Percentiles rank a stretch among this genome's conserved stretches.
phyloP scores from a whole-genome alignment of 2,797 vertebrate species.

The Apogon hyalosoma region DNA sequence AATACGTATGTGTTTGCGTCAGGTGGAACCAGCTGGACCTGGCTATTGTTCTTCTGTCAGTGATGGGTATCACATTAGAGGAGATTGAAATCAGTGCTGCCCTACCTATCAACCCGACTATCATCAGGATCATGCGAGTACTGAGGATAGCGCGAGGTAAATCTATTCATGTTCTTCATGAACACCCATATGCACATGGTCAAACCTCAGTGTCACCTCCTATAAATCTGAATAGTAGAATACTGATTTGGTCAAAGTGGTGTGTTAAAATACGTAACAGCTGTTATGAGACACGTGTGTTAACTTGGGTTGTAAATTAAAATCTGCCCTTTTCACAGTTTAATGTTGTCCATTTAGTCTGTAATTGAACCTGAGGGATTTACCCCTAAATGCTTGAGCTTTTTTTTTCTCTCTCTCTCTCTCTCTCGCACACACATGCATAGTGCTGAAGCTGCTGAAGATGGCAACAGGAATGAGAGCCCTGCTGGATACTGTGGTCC shows the following conservation, averaged over 20 bases:
- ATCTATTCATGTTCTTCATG: not conserved
- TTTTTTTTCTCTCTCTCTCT: conserved; percentile 17
- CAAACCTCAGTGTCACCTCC: not conserved
- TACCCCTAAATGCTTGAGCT: conserved; percentile 42
- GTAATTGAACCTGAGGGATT: conserved; percentile 66
- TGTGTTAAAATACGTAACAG: conserved; percentile 7
- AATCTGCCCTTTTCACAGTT: conserved; percentile 64
- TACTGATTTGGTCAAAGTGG: conserved; percentile 5
- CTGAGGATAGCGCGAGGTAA: conserved; percentile 93
- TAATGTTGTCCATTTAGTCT: conserved; percentile 62
- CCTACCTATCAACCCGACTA: conserved; percentile 97
- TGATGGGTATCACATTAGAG: conserved; percentile 97
- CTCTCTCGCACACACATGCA: conserved; percentile 13
- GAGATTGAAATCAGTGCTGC: conserved; percentile 97
- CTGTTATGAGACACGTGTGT: not conserved
- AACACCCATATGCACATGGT: too few species aligned
- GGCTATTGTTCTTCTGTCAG: conserved; percentile 94
- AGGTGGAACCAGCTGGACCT: conserved; percentile 98
- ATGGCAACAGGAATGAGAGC: conserved; percentile 97
- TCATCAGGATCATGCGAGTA: conserved; percentile 98
- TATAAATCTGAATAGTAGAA: not conserved
- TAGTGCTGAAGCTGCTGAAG: conserved; percentile 87
- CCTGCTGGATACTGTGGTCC: conserved; percentile 96
- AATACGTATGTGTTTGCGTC: conserved; percentile 20
- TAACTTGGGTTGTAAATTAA: conserved; percentile 50